Percentiles rank a stretch among this genome's conserved stretches.
phyloP scores from a whole-genome alignment of 2,113 vertebrate genomes.

The Mustela lutreola region DNA sequence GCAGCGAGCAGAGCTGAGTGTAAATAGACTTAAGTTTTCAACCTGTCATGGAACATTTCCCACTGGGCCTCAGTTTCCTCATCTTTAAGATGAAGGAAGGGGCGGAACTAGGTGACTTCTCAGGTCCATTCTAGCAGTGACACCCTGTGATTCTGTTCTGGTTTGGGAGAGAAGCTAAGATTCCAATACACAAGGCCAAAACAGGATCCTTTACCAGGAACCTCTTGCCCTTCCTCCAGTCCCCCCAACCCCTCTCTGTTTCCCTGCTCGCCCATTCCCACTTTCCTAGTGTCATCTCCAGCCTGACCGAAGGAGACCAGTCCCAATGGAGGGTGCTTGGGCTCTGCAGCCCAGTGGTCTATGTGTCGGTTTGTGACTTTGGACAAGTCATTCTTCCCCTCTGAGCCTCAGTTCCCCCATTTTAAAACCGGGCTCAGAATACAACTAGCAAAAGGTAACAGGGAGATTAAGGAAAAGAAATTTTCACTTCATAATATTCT shows the following conservation, averaged over 20 bases:
- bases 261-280: neutral
- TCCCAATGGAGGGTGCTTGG: neutral
- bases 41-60: neutral
- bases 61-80: neutral
- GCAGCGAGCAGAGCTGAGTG: neutral
- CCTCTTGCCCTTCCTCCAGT: neutral
- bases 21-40: neutral
- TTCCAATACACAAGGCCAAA: neutral
- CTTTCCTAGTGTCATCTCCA: neutral
- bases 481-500: neutral
- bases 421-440: slow-evolving; percentile 15
- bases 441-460: neutral
- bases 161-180: neutral
- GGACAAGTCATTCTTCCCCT: neutral
- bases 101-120: neutral
- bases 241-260: neutral
- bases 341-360: neutral
- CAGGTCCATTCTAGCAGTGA: neutral
- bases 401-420: neutral
- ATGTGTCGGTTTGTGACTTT: neutral
- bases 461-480: neutral
- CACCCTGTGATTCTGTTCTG: neutral
- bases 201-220: neutral
- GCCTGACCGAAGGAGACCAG: neutral
- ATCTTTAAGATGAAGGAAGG: neutral